Base-by-base conservation (phyloP, 2,797 vertebrate species). In the Hafferia zeledoni region DNA sequence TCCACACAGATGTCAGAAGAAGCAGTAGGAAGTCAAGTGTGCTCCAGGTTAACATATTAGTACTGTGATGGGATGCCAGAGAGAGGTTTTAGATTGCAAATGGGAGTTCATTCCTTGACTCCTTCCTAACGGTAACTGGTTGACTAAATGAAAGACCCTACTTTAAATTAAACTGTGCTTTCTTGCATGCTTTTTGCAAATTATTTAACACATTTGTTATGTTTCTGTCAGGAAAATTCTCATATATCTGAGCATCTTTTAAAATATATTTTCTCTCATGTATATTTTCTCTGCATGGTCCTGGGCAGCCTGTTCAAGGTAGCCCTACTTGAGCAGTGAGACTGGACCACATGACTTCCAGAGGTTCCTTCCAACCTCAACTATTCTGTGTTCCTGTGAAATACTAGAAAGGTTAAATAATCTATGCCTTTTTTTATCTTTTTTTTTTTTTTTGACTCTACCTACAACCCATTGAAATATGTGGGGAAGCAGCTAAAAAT, bases 1-100 rank as follows among this genome's bases (percentile, higher is more conserved):
- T 89, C 47, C 83, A 47, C 30, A 60, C 39, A 72, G 84, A 56
- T 46, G 57, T 79, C 7, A 6, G 57, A 83, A 89, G 70, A 93
- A 92, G 61, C 33, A 68, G 57, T 3, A 95, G 87, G 68, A 97
- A 89, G 65, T 82, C 67, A 78, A 59, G 89, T 25, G 65, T 76
- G 46, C 55, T 56, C 71, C 71, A 84, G 53, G 35, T 65, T 80
- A 88, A 74, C 31, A 47, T 16, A 77, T 39, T 57, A 79, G 59
- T 63, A 44, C 15, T 5, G 1, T 27, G 47, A 71, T 13, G 46
- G 19, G 49, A 82, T 61, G 69, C 56, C 57, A 87, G 78, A 72
- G 46, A 69, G 20, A 81, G 20, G 35, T 23, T 57, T 85, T 43
- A 25, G 8, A 28, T 71, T 68, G 64, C 35, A 87, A 77, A 76